Evolutionary conservation across 2,797 vertebrate species (phyloP).

Genomic region (Lycodopsis pacificus): DNA sequence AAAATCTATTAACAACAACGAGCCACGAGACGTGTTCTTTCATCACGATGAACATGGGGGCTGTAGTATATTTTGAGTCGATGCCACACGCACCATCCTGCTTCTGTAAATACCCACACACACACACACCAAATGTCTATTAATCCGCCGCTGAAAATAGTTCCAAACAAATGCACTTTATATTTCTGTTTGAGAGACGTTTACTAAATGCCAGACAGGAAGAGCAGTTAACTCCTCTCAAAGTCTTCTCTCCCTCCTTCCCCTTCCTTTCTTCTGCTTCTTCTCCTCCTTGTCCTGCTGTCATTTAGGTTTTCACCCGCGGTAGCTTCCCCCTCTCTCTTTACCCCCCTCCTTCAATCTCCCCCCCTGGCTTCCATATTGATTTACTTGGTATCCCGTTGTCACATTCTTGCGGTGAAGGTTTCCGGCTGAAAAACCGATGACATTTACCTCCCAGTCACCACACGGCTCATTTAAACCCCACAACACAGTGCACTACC

Average conservation of each 20-base stretch:
- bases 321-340: conserved; percentile 20
- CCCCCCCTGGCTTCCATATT: conserved; percentile 71
- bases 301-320: conserved; percentile 55
- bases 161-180: background rate
- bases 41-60: background rate
- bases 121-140: background rate
- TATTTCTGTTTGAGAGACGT: background rate
- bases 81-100: background rate
- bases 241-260: conserved; percentile 11
- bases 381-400: conserved; percentile 76
- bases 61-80: background rate
- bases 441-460: conserved; percentile 76
- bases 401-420: conserved; percentile 81
- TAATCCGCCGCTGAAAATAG: background rate
- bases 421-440: conserved; percentile 77
- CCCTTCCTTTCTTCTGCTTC: background rate
- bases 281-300: conserved; percentile 17
- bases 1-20: background rate
- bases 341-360: conserved; percentile 31
- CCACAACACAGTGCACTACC: conserved; percentile 28
- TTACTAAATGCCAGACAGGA: conserved; percentile 32
- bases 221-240: conserved; percentile 24
- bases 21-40: background rate
- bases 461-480: conserved; percentile 71
- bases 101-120: background rate